Conservation (phyloP, 2,888 invertebrate genomes). For the Artemia sinica region DNA sequence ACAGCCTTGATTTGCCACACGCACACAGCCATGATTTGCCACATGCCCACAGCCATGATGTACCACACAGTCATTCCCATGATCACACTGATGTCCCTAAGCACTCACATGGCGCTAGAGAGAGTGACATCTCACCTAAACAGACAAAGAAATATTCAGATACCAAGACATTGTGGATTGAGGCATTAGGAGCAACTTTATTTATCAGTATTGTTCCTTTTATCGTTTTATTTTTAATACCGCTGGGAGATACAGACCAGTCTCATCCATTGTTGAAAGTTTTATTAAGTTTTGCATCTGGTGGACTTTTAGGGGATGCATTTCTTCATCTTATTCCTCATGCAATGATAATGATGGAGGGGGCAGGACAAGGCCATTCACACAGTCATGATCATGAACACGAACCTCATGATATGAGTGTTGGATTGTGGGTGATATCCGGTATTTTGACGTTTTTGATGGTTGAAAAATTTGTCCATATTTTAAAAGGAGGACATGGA, state of each 20-base stretch:
- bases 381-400: conserved; percentile 33
- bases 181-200: conserved; percentile 73
- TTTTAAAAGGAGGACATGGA: conserved; percentile 63
- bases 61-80: conserved; percentile 29
- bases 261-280: conserved; percentile 75
- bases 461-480: conserved; percentile 77
- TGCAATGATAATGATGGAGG: conserved; percentile 45
- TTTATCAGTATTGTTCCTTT: conserved; percentile 90
- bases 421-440: conserved; percentile 81
- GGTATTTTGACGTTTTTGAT: conserved; percentile 81
- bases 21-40: too few species aligned
- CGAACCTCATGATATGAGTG: conserved; percentile 61
- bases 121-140: not conserved
- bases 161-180: conserved; percentile 43
- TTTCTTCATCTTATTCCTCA: conserved; percentile 97
- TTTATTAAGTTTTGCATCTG: conserved; percentile 78
- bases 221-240: conserved; percentile 76
- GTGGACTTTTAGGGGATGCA: conserved; percentile 88
- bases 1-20: conserved; percentile 24
- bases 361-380: conserved; percentile 36
- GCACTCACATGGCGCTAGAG: conserved; percentile 15
- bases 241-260: conserved; percentile 65
- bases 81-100: conserved; percentile 22
- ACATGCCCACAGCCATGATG: too few species aligned
- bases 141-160: conserved; percentile 20